phyloP scores from a whole-genome alignment of 2,113 vertebrate genomes.

The Trinectes maculatus region DNA sequence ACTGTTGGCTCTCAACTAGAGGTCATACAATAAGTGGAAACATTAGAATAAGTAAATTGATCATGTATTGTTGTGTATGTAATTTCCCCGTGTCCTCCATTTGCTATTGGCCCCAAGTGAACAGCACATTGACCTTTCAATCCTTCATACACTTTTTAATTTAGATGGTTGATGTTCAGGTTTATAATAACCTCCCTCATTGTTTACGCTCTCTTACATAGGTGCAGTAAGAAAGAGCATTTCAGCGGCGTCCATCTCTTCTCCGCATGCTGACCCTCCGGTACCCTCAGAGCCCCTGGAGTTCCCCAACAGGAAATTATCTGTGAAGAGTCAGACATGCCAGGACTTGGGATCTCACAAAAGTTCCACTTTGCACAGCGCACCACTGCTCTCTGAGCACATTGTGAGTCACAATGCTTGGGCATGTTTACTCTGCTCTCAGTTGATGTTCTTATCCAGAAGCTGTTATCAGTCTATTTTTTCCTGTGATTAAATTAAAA shows the following conservation, averaged over 20 bases:
- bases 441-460: slow-evolving; percentile 25
- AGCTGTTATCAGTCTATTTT: slow-evolving; percentile 9
- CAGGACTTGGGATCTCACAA: slow-evolving; percentile 78
- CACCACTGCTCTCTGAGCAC: slow-evolving; percentile 47
- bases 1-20: slow-evolving; percentile 66
- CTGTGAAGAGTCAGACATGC: slow-evolving; percentile 84
- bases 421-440: slow-evolving; percentile 30
- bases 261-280: slow-evolving; percentile 75
- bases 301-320: slow-evolving; percentile 67
- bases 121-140: slow-evolving; percentile 16
- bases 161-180: neutral
- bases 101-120: slow-evolving; percentile 14
- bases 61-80: slow-evolving; percentile 20
- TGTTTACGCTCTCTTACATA: slow-evolving; percentile 20
- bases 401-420: slow-evolving; percentile 52
- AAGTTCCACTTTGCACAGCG: slow-evolving; percentile 41
- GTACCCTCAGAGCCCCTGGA: slow-evolving; percentile 39
- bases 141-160: neutral
- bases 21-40: slow-evolving; percentile 52
- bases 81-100: slow-evolving; percentile 28
- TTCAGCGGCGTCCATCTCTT: slow-evolving; percentile 83
- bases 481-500: slow-evolving; percentile 5
- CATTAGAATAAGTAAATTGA: slow-evolving; percentile 35
- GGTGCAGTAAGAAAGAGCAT: slow-evolving; percentile 85
- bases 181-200: neutral